Base-by-base conservation (phyloP, 64 coral and sea anemone genomes). In the Cladopsammia gracilis region DNA sequence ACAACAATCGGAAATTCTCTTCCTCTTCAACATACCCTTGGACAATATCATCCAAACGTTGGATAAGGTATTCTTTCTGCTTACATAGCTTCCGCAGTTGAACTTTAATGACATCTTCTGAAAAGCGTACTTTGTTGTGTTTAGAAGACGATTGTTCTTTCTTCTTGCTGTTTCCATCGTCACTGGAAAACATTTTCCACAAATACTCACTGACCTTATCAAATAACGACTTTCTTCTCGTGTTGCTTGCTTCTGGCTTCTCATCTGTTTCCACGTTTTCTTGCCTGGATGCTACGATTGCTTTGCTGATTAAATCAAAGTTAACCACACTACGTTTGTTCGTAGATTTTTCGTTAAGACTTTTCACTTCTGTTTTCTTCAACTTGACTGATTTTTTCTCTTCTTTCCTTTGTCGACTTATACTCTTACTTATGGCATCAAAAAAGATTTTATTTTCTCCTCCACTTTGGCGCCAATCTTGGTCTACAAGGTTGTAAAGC, bases 221-320 rank as follows among this genome's bases (percentile, higher is more conserved):
- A 53, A 5, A 53, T 10, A 53, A n/a, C 6, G 20, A 66, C 15
- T 51, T 67, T 84, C 61, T 84, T 15, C 43, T 66, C 4, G 60
- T 51, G 45, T 67, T n/a, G 19, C 18, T 50, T 2, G 12, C 14
- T 18, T 48, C 3, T 49, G 19, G 42, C 20, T 22, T 50, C 7
- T 25, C 62, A 5, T 24, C 45, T 51, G 20, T 48, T 67, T 67
- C 19, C 15, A 67, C 14, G 42, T 25, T 24, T 24, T 67, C 14
- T 49, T 50, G 4, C 47, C 80, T 84, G 10, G 20, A 84, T 0
- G 80, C 46, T 49, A 20, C 47, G 4, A 84, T 84, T 1, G 61
- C 18, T 24, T 48, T 19, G 80, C 80, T 84, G 8, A 84, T 67
- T 50, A 50, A 11, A 66, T 84, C 80, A 67, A 84, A 84, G 19